Evolutionary conservation across 1,140 invertebrate species (phyloP), one percentile per base, ranked within the genome.

Genomic region (Himalopsyche phryganea): DNA sequence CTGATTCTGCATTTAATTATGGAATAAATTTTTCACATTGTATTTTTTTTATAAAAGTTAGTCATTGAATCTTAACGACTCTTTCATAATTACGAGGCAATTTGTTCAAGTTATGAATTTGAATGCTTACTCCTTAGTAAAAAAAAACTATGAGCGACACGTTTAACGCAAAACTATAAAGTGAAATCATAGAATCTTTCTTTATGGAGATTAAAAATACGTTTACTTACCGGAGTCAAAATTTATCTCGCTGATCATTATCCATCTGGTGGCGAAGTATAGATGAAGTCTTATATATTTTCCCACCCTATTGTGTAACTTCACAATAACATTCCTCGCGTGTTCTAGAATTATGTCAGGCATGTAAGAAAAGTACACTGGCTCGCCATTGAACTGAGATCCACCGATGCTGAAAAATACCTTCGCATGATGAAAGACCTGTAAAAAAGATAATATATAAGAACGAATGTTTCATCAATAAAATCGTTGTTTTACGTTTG

Each of bases 241-340:
- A 51, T 83, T 82, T 47, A 94, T 83, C 75, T 95, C 92, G 68
- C 90, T 92, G 61, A 96, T 82, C 78, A 95, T 83, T 63, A 96
- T 87, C 91, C 91, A 95, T 60, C 83, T 80, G 5, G 87, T 80
- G 44, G 89, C 88, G 69, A 94, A 95, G 74, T 87, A 91, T 19
- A 95, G 80, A 67, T 91, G 87, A 38, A 94, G 73, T 69, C 89
- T 88, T 28, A 94, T 73, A 70, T 83, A 91, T 54, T 82, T 79
- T 44, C 87, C 92, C 17, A 91, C 77, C 28, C 86, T 80, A 67
- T 91, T 83, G 67, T 90, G 85, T 40, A 95, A 80, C 67, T 87
- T 86, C 66, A 96, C 88, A 63, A 86, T 86, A 58, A 95, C 88
- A 67, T 91, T 86, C 41, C 92, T 81, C 42, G 91, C 88, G 63